Evolutionary conservation across 2,797 vertebrate species (phyloP).

Genomic region (Sebastes hubbsi): DNA sequence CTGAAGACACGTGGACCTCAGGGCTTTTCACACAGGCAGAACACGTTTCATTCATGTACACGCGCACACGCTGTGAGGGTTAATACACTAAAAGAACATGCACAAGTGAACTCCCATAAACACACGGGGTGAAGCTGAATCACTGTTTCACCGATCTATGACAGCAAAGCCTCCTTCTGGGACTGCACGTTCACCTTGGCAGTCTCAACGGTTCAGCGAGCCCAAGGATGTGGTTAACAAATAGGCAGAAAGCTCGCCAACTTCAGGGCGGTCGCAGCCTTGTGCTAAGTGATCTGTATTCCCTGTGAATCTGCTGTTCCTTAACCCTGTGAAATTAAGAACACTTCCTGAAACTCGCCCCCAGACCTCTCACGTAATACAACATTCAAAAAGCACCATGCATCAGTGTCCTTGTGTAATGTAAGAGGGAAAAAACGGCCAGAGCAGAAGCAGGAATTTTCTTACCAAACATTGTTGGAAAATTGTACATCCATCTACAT

Average conservation of each 20-base stretch:
- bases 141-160: conserved; percentile 84
- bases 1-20: conserved; percentile 23
- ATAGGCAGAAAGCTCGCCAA: conserved; percentile 85
- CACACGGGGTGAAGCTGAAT: conserved; percentile 72
- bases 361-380: conserved; percentile 96
- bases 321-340: conserved; percentile 99
- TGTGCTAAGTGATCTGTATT: conserved; percentile 99
- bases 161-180: conserved; percentile 86
- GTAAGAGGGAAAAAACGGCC: conserved; percentile 82
- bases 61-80: conserved; percentile 3
- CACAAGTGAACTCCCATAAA: conserved; percentile 68
- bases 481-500: background rate
- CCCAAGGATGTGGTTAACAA: conserved; percentile 97
- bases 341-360: conserved; percentile 94
- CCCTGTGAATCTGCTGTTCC: conserved; percentile 97
- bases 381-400: conserved; percentile 98
- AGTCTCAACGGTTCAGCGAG: conserved; percentile 90
- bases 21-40: conserved; percentile 60
- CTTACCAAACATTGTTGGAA: conserved; percentile 75
- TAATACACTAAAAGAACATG: conserved; percentile 67
- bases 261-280: conserved; percentile 88
- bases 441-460: conserved; percentile 84
- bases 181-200: conserved; percentile 85
- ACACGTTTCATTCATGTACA: conserved; percentile 19
- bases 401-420: conserved; percentile 97